Evolutionary conservation across 2,113 vertebrate genomes (phyloP).

Genomic region (Xerus inauris): DNA sequence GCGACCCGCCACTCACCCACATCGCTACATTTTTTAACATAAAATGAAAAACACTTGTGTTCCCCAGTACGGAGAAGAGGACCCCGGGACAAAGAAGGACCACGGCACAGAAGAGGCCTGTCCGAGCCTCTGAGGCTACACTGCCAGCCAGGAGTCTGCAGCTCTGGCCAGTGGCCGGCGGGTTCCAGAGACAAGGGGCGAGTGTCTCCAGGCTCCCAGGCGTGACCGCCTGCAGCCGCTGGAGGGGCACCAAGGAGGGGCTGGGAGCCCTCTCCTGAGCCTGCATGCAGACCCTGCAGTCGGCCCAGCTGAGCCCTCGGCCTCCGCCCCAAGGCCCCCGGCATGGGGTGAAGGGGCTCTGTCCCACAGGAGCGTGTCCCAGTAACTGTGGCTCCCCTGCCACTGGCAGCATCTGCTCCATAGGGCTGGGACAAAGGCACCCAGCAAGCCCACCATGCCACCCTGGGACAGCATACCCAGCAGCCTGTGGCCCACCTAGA

Average conservation of each 20-base stretch:
- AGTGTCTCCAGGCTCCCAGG: conserved; percentile 12
- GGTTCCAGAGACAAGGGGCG: background rate
- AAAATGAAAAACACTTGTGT: no score
- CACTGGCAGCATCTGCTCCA: background rate
- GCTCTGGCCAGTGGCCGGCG: background rate
- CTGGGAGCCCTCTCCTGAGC: background rate
- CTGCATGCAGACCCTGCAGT: background rate
- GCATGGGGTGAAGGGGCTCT: background rate
- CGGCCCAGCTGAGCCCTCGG: background rate
- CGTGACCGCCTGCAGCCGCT: background rate
- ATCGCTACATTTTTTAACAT: no score
- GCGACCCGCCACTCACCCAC: no score
- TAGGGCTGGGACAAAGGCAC: background rate
- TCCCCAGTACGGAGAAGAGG: no score
- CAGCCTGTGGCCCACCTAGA: background rate
- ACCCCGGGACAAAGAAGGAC: no score
- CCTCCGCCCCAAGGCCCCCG: background rate
- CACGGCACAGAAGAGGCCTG: background rate
- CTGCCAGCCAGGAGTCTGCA: background rate
- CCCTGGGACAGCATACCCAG: background rate
- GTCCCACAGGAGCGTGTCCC: background rate
- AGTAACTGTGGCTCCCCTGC: background rate
- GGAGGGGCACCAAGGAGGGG: background rate
- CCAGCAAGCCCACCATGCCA: background rate
- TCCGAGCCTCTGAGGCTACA: background rate